These are phyloP conservation scores for Condylostylus longicornis DNA, from an alignment of 1,140 invertebrate genomes.

Conservation along the genomic window DNA sequence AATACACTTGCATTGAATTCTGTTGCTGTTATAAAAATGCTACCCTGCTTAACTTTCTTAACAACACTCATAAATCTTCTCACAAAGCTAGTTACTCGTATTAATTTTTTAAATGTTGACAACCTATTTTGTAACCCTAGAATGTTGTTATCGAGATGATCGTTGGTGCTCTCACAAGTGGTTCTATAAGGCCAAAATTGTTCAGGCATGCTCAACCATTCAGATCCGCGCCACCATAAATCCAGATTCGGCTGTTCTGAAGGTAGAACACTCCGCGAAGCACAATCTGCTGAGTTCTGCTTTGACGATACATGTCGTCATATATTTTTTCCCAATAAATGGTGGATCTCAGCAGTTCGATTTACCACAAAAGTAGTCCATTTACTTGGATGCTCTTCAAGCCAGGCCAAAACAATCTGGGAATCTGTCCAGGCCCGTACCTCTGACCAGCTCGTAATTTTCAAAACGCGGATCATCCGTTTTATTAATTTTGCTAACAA, in stretches of 20 bases:
- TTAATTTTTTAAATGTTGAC: neutral
- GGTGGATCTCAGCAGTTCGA: constrained; percentile 21
- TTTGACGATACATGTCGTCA: constrained; percentile 11
- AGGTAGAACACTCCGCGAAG: constrained; percentile 8
- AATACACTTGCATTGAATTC: neutral
- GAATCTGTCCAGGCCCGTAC: constrained; percentile 24
- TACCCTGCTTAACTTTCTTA: neutral
- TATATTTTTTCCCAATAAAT: neutral
- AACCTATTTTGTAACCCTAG: neutral
- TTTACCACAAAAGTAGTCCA: constrained; percentile 28
- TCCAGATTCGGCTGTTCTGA: neutral
- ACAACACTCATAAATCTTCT: neutral
- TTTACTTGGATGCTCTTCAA: constrained; percentile 12
- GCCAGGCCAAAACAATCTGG: constrained; percentile 20
- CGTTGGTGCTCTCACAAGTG: too few relatives aligned
- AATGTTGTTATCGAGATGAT: neutral
- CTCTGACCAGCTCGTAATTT: too few relatives aligned
- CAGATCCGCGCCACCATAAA: constrained; percentile 3
- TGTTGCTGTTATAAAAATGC: neutral
- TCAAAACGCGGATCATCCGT: too few relatives aligned
- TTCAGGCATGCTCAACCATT: neutral
- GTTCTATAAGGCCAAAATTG: too few relatives aligned
- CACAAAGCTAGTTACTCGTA: neutral
- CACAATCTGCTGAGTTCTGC: constrained; percentile 15
- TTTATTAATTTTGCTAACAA: constrained; percentile 11